Evolutionary conservation across 2,113 vertebrate species (phyloP), one percentile per base, ranked within the genome.

Genomic region (Alectura lathami): DNA sequence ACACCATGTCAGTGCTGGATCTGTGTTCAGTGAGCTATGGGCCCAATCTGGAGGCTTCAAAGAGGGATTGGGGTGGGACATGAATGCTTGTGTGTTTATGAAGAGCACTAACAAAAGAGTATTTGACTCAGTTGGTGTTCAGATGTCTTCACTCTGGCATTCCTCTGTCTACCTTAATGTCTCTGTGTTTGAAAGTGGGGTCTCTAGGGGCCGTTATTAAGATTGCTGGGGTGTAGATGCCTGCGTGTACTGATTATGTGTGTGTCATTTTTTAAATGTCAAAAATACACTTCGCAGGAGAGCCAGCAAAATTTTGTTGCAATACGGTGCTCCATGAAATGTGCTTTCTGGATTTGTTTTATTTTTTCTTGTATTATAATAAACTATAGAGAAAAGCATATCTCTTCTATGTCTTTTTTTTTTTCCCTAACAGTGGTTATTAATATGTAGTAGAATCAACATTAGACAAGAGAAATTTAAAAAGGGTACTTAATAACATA

Each of bases 81-180:
- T 72, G 95, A 87, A 90, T 32, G 91, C 89, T 86, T 86, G 95
- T 97, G 98, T 98, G 96, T 56, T 67, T 93, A 98, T 98, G 98
- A 98, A 98, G 98, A 97, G 89, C 45, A 17, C 97, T 97, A 97
- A 97, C 51, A 94, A 98, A 98, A 98, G 98, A 98, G 98, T 93
- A 66, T 38, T 47, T 56, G 66, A 59, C 97, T 98, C 98, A 95
- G 98, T 98, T 97, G 94, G 97, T 38, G 94, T 95, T 98, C 98
- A 97, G 98, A 98, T 98, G 96, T 64, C 26, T 60, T 96, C 97
- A 98, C 98, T 97, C 87, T 88, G 38, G 94, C 83, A 53, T 93
- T 82, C 78, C 68, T 92, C 92, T 97, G 86, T 88, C 63, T 93
- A 56, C 95, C 96, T 93, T 64, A 16, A 16, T 29, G 53, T 85